Conservation (phyloP, 2,797 vertebrate genomes). For the Sebastolobus altivelis region DNA sequence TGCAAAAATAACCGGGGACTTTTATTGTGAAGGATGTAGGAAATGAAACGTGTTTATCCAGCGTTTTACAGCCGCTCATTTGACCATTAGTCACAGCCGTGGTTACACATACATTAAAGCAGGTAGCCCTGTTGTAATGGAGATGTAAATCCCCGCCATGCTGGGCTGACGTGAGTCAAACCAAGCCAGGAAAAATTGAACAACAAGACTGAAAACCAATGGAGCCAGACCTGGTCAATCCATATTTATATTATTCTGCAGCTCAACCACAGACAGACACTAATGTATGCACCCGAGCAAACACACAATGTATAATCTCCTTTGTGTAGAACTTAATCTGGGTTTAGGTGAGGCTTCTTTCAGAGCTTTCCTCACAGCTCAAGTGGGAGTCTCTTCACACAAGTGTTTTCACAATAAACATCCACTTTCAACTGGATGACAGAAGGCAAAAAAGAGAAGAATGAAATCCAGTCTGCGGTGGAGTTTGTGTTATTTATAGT, state of each 20-base stretch:
- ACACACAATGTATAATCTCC: conserved; percentile 41
- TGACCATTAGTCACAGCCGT: no score
- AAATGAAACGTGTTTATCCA: no score
- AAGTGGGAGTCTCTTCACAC: neutral
- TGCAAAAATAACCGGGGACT: no score
- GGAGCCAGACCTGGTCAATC: neutral
- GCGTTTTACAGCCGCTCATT: no score
- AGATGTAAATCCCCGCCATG: no score
- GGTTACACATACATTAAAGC: no score
- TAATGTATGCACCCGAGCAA: conserved; percentile 7
- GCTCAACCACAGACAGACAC: neutral
- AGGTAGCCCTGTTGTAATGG: no score
- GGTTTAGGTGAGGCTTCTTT: conserved; percentile 62
- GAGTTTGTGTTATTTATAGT: conserved; percentile 64
- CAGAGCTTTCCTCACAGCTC: conserved; percentile 31
- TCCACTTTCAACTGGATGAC: conserved; percentile 35
- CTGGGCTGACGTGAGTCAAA: no score
- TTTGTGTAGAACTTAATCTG: conserved; percentile 61
- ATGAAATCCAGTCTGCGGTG: conserved; percentile 48
- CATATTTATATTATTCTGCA: conserved; percentile 38
- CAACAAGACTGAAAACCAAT: conserved; percentile 12
- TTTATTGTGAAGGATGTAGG: no score
- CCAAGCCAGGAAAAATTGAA: no score
- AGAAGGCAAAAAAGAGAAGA: conserved; percentile 30
- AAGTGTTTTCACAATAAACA: conserved; percentile 60